phyloP scores from a whole-genome alignment of 2,888 invertebrate species.

The Cantharis nigra region DNA sequence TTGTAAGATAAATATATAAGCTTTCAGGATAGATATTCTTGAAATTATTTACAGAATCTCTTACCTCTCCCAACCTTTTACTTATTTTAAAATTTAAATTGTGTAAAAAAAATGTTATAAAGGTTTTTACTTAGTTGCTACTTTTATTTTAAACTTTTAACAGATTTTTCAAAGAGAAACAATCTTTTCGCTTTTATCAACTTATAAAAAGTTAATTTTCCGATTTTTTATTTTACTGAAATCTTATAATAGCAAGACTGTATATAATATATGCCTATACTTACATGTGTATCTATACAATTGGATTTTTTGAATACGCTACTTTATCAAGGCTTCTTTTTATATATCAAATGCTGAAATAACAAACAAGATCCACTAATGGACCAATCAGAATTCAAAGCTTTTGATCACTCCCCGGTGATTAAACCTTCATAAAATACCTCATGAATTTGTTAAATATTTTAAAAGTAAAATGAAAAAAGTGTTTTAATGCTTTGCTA shows the following conservation, averaged over 20 bases:
- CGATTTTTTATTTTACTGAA: not conserved
- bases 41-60: not conserved
- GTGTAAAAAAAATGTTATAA: not conserved
- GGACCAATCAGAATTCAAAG: constrained; percentile 3
- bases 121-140: too few species aligned
- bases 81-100: not conserved
- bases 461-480: not conserved
- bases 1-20: not conserved
- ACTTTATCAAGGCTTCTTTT: not conserved
- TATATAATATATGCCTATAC: too few species aligned
- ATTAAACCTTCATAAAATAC: not conserved
- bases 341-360: not conserved
- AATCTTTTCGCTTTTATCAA: not conserved
- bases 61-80: not conserved
- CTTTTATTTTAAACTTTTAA: not conserved
- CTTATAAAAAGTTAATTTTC: not conserved
- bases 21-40: not conserved
- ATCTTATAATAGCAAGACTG: not conserved
- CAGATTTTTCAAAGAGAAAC: not conserved
- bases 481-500: not conserved
- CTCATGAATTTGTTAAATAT: not conserved
- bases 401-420: not conserved
- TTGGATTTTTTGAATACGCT: not conserved
- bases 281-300: not conserved
- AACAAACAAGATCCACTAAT: not conserved